These are phyloP conservation scores for Steinernema hermaphroditum DNA, from an alignment of 2,888 invertebrate genomes.

Conservation along the genomic window DNA sequence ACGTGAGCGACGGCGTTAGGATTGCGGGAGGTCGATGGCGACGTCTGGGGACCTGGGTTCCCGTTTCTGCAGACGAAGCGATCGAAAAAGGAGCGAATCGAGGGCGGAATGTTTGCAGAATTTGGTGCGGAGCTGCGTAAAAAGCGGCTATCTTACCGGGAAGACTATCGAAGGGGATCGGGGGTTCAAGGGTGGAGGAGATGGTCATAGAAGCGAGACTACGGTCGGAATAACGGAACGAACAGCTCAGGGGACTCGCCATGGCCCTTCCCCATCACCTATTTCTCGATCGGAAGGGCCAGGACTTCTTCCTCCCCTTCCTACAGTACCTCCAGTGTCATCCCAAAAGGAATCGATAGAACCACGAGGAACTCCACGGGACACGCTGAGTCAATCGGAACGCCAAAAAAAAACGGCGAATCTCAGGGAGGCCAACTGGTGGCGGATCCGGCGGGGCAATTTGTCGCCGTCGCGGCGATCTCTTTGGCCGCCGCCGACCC, in stretches of 20 bases:
- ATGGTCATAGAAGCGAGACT: no score
- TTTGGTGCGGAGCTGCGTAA: neutral
- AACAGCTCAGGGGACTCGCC: no score
- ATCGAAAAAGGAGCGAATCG: neutral
- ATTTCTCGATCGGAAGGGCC: no score
- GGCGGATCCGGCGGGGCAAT: constrained; percentile 25
- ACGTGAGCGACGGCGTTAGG: neutral
- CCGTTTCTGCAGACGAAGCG: neutral
- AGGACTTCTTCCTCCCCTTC: no score
- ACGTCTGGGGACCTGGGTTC: neutral
- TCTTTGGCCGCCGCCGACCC: constrained; percentile 22
- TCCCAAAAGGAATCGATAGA: no score
- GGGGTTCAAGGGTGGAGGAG: no score
- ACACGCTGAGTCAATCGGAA: no score
- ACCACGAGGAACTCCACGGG: no score
- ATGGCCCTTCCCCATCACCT: no score
- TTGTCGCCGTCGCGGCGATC: constrained; percentile 29
- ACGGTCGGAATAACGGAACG: no score
- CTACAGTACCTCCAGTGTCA: no score
- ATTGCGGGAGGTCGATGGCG: neutral
- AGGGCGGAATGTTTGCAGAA: neutral
- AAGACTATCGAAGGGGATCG: neutral
- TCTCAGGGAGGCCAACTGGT: constrained; percentile 11
- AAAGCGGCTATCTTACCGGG: neutral
- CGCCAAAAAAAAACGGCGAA: constrained; percentile 27